Conservation (phyloP, 2,888 invertebrate species). For the Tanytarsus gracilentus region DNA sequence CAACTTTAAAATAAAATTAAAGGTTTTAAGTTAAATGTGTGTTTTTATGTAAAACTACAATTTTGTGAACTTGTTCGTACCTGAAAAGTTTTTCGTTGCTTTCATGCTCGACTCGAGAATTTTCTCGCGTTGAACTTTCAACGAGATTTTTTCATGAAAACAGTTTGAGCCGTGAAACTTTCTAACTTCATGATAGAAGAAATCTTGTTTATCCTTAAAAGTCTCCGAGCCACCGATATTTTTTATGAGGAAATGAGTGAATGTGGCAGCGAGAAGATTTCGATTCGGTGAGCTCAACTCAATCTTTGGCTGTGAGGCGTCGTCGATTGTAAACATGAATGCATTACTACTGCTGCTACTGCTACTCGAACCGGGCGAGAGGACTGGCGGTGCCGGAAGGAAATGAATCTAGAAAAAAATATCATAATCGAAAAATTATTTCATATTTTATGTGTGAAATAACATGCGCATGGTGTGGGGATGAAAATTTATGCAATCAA, state of each 20-base stretch:
- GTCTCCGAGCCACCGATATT: constrained; percentile 94
- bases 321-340: constrained; percentile 71
- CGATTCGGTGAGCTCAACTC: constrained; percentile 74
- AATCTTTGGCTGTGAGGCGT: constrained; percentile 81
- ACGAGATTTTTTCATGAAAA: constrained; percentile 72
- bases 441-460: no score
- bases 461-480: no score
- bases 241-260: constrained; percentile 80
- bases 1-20: constrained; percentile 42
- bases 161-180: constrained; percentile 73
- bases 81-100: constrained; percentile 68
- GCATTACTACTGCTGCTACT: constrained; percentile 44
- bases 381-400: constrained; percentile 49
- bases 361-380: constrained; percentile 35
- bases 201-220: constrained; percentile 75
- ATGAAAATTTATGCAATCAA: neutral
- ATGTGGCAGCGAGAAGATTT: constrained; percentile 86
- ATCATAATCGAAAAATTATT: neutral
- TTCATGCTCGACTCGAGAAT: constrained; percentile 76
- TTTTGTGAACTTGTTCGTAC: constrained; percentile 38
- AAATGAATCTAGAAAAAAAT: constrained; percentile 22
- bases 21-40: no score
- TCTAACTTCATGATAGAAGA: constrained; percentile 67
- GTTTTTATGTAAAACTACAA: no score
- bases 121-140: constrained; percentile 73